Base-by-base conservation (phyloP, 2,113 vertebrate genomes). In the Eolophus roseicapilla region DNA sequence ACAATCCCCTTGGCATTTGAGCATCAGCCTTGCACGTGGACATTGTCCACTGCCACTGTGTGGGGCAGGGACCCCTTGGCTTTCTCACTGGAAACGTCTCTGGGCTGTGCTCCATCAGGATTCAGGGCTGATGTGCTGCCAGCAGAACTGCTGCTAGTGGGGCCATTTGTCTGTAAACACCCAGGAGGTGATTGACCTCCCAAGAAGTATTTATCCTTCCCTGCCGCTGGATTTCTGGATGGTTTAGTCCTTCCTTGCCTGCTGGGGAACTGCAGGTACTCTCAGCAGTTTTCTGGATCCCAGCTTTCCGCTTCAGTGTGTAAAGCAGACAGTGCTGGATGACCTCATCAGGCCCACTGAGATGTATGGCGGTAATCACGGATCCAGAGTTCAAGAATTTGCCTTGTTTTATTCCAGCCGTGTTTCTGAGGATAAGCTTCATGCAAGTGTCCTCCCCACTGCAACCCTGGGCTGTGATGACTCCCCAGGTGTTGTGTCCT, bases 31-130 rank as follows among this genome's bases (percentile, higher is more conserved):
- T 7, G 44, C 16, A 3, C 3, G 0, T 13, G 88, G 50, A 17
- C 2, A 1, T 37, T 1, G 1, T 4, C 57, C 76, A 4, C 31
- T 1, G 2, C 14, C 0, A 6, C 37, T 5, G 0, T 1, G 4
- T 6, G 28, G 44, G 37, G 27, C 67, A 65, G 73, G 49, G 25
- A 10, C 24, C 31, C 41, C 57, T 46, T 2, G 2, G 25, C 29
- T 50, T 31, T 29, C 20, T 27, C 6, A 1, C n/a, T 29, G 62
- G 41, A 69, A 64, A 2, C 1, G 3, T 39, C 41, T 37, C 77
- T 8, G 13, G 5, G 46, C 82, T 0, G 1, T 11, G 67, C 55
- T 82, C 67, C 7, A 0, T 28, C 64, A 13, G 64, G 13, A 28
- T 23, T 27, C n/a, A 4, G 39, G 67, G 81, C 44, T 64, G 84